Evolutionary conservation across 2,113 vertebrate genomes (phyloP), one percentile per base, ranked within the genome.

Genomic region (Nanorana parkeri): DNA sequence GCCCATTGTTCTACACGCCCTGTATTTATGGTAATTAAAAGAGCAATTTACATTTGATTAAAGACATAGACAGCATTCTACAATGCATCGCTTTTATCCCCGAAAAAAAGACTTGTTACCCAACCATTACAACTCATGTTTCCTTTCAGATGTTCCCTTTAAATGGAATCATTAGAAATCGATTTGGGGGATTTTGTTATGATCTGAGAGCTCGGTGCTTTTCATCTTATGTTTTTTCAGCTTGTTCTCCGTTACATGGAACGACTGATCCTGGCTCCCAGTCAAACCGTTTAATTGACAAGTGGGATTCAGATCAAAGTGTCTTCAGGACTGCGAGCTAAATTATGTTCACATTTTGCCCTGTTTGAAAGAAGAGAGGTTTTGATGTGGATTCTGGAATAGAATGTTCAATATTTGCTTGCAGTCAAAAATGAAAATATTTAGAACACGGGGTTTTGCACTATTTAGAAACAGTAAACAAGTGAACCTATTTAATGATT

Each of bases 401-500:
- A 74, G 55, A 74, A 74, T 74, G 71, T 74, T 55, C 58, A 74
- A 74, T 74, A 74, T 74, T 60, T 60, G 54, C 81, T 76, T 71
- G 61, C 83, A 88, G 78, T 47, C 52, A 36, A 84, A 82, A 86
- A 86, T 83, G 73, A 71, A 77, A 69, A 13, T 10, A 36, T 83
- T 81, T 54, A 21, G 32, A 74, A 32, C 26, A 21, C 41, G 8
- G 17, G 23, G 55, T 16, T 54, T 55, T 28, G 58, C 0, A 58
- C 26, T 20, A 20, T 16, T 54, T 74, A 17, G 1, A 32, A 58
- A 3, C 15, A 58, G n/a, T 73, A 73, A 73, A 73, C 69, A 55
- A 72, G 24, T 72, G 29, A 72, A 55, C 52, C n/a, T 21, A 2
- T 60, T 60, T 60, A 60, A 60, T 21, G 5, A 47, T 11, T 15